A percentile compares a stretch with the other conserved stretches of the same genome.
Conservation (phyloP, 1,140 invertebrate species). For the Cheumatopsyche charites region DNA sequence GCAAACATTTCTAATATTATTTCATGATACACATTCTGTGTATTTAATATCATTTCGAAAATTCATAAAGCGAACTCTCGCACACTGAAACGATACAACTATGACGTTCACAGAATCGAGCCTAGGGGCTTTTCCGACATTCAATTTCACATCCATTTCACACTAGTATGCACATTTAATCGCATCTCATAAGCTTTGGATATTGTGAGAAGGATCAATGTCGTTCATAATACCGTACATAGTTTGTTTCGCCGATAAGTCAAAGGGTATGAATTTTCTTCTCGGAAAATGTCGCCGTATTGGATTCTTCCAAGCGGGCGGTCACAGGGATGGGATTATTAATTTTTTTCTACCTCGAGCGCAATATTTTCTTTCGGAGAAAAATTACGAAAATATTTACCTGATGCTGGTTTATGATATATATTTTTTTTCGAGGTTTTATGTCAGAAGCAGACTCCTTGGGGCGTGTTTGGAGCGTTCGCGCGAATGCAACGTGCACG, state of each 20-base stretch:
- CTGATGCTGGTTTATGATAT: background rate
- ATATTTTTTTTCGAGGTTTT: background rate
- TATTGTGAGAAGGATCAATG: background rate
- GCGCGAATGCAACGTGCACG: constrained; percentile 1
- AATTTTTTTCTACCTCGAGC: background rate
- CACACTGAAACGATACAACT: too few species aligned
- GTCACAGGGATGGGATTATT: background rate
- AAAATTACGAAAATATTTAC: too few species aligned
- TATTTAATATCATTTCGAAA: too few species aligned
- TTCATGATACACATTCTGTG: too few species aligned
- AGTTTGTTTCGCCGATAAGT: background rate
- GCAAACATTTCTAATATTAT: too few species aligned
- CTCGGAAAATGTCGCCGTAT: constrained; percentile 2
- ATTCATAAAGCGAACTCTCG: too few species aligned
- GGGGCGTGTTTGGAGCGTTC: background rate
- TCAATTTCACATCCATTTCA: constrained; percentile 26
- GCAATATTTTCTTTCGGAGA: too few species aligned
- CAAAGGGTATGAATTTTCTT: constrained; percentile 11
- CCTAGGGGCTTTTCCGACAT: background rate
- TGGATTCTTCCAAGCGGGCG: constrained; percentile 7
- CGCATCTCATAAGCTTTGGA: constrained; percentile 7
- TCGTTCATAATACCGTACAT: background rate
- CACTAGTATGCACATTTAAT: constrained; percentile 20
- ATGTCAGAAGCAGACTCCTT: background rate
- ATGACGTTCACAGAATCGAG: too few species aligned